Evolutionary conservation across 2,888 invertebrate genomes (phyloP).

Genomic region (Glomeris marginata): DNA sequence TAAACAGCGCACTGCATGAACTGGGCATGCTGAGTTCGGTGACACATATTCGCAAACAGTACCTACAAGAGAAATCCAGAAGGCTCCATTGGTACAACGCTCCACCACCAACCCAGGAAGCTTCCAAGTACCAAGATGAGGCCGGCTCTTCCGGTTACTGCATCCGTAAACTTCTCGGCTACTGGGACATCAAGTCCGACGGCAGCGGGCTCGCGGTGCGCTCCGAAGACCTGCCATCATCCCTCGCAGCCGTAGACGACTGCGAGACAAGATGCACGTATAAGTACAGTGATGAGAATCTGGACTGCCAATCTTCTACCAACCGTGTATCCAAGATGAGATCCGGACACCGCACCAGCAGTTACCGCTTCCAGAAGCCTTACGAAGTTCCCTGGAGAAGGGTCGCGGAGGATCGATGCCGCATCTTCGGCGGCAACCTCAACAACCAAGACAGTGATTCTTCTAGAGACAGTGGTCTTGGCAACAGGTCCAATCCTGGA

Average conservation of each 20-base stretch:
- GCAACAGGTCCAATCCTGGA: constrained; percentile 11
- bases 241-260: no score
- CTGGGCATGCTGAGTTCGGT: constrained; percentile 11
- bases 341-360: not conserved
- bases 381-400: constrained; percentile 7
- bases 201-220: no score
- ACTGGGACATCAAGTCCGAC: no score
- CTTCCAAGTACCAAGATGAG: no score
- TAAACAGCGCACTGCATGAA: constrained; percentile 10
- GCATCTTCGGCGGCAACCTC: not conserved
- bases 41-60: constrained; percentile 8
- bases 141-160: no score
- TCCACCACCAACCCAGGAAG: not conserved
- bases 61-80: constrained; percentile 3
- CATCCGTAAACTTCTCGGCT: constrained; percentile 2
- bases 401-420: not conserved
- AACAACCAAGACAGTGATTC: not conserved
- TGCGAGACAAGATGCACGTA: no score
- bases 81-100: not conserved
- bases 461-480: not conserved
- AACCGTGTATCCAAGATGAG: no score
- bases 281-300: no score
- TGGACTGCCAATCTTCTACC: no score
- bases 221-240: no score
- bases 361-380: constrained; percentile 9